Base-by-base conservation (phyloP, 2,113 vertebrate species). In the Chaetodon auriga region DNA sequence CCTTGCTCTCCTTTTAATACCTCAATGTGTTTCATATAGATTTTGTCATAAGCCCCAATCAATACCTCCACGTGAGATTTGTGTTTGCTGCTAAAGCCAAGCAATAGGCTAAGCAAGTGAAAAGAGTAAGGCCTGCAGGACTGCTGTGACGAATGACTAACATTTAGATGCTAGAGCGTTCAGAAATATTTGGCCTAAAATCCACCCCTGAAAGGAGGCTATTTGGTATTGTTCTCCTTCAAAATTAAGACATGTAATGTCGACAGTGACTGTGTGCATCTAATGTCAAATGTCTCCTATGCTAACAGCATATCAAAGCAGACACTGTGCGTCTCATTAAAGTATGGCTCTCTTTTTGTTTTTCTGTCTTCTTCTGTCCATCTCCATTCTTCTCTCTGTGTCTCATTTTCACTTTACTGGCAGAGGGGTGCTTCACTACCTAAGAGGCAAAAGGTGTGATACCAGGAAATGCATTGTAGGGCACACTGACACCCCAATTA, bases 401-500 rank as follows among this genome's bases (percentile, higher is more conserved):
- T 78, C 15, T 66, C 53, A 49, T 65, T 79, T 69, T 75, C 36
- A 78, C 49, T 80, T 9, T 16, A 57, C 35, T 68, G 35, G 51
- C 61, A 64, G 41, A 9, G 75, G 71, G 62, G 11, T 79, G 48
- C 46, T 75, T 46, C 49, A 43, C 45, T 30, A 53, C 55, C 62
- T 66, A 78, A 66, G 60, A 82, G 77, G 57, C 55, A 71, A 63
- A 83, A 75, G 54, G 68, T 58, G 68, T 49, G 81, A 82, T 68
- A 49, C 54, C 36, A 51, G 83, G 72, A 89, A 84, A 91, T 82
- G 87, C 86, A 83, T 85, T 82, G 60, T 87, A 78, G 86, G 83
- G 82, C 51, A 85, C 71, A 80, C 65, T 93, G 91, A 91, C 92
- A 93, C 89, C 83, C 87, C 87, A 91, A 94, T 95, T 94, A 93